Percentiles rank a stretch among this genome's conserved stretches.
Conservation (phyloP, 2,888 invertebrate species). For the Plebejus anna region DNA sequence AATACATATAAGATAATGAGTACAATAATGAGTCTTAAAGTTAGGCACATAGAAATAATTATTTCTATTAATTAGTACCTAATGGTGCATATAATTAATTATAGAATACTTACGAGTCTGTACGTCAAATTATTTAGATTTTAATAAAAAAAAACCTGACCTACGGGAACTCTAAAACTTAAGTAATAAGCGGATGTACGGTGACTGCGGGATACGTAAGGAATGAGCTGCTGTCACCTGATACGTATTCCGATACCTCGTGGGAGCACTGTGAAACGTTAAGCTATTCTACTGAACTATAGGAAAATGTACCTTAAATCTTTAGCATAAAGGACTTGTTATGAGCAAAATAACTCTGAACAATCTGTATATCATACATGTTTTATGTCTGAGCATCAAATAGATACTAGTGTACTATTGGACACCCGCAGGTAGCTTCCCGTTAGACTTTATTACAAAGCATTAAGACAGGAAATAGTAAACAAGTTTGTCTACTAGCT, state of each 20-base stretch:
- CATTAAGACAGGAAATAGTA: not conserved
- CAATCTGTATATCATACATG: not conserved
- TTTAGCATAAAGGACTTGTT: too few species aligned
- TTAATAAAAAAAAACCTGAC: not conserved
- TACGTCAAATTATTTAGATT: not conserved
- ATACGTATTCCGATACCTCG: conserved; percentile 46
- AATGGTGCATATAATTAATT: too few species aligned
- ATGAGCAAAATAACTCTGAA: not conserved
- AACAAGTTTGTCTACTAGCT: not conserved
- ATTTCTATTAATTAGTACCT: too few species aligned
- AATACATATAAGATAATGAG: too few species aligned
- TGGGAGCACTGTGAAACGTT: conserved; percentile 31
- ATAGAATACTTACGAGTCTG: too few species aligned
- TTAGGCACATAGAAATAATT: too few species aligned
- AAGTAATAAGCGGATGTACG: conserved; percentile 53
- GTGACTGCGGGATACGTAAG: conserved; percentile 52
- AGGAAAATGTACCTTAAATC: not conserved
- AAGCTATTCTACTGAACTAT: conserved; percentile 30
- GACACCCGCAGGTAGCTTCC: not conserved
- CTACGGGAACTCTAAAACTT: conserved; percentile 39
- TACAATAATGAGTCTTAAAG: too few species aligned
- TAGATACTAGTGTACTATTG: not conserved
- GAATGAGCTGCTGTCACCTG: conserved; percentile 65
- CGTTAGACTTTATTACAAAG: not conserved
- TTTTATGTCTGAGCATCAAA: conserved; percentile 3